Base-by-base conservation (phyloP, 2,888 invertebrate species). In the Lutraria lutraria region DNA sequence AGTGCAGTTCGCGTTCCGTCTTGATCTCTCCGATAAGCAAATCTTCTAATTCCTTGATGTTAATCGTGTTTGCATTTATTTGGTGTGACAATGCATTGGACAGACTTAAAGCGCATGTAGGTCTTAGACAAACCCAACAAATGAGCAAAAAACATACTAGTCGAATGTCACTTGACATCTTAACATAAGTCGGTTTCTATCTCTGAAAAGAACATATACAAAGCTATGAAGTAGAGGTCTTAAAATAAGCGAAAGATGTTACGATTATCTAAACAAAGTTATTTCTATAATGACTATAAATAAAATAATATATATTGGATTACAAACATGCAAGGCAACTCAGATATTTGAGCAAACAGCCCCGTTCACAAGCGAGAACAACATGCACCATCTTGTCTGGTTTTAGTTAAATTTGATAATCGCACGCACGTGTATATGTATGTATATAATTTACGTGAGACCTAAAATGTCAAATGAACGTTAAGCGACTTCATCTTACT, bases 21-120 rank as follows among this genome's bases (percentile, higher is more conserved):
- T 79, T 85, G n/a, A 85, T 85, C 34, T 21, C 53, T 3, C 85
- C 85, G 29, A 43, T 68, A 68, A 83, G 68, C 60, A 83, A 52
- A 52, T 76, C 84, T 53, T 68, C 52, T 15, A 76, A 34, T 34
- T 31, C 34, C 34, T 76, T 34, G 34, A 34, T 19, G 76, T 76
- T 76, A 34, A 76, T 76, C 76, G 29, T 76, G 76, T 76, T 76
- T 76, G 31, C 31, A 19, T 76, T 25, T 31, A 15, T 19, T 76
- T 76, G 76, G 76, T 76, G 76, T 76, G 76, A 76, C 34, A 76
- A 34, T 76, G 34, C 76, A 31, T 76, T 76, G 29, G 31, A 31
- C 16, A 76, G 34, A 76, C 76, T 76, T 16, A 76, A 15, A 16
- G 31, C 31, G 76, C 15, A 34, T 34, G 15, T 31, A 34, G 29